These are phyloP conservation scores for Heliconius hermathena DNA, from an alignment of 1,140 invertebrate species.

Conservation along the genomic window DNA sequence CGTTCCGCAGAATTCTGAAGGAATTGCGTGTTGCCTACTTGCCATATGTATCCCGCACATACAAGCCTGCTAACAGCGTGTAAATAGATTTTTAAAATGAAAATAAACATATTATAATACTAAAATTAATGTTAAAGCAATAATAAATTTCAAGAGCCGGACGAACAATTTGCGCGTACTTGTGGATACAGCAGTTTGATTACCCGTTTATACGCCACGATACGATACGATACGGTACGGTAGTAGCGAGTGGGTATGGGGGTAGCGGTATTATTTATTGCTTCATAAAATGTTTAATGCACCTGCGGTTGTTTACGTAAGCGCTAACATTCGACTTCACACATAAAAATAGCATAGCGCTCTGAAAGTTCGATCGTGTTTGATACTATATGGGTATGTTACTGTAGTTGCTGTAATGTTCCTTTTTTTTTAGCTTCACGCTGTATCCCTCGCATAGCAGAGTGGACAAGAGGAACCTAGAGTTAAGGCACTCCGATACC, in stretches of 20 bases:
- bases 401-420: no score
- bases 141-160: no score
- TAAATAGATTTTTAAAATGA: background rate
- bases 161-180: background rate
- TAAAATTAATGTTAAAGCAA: background rate
- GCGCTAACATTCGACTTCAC: conserved; percentile 37
- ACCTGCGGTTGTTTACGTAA: conserved; percentile 53
- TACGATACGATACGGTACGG: background rate
- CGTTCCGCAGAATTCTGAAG: background rate
- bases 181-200: background rate
- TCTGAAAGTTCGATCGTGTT: conserved; percentile 20
- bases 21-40: background rate
- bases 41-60: background rate
- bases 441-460: background rate
- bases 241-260: conserved; percentile 23
- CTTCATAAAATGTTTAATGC: conserved; percentile 58
- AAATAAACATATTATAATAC: background rate
- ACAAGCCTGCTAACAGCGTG: no score
- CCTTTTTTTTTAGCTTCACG: background rate
- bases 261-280: conserved; percentile 55
- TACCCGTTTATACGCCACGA: conserved; percentile 7
- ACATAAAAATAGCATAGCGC: conserved; percentile 41
- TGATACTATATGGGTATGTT: no score
- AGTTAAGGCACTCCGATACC: background rate
- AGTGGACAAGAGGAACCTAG: background rate